These are phyloP conservation scores for Cheumatopsyche charites DNA, from an alignment of 1,140 invertebrate genomes.

Conservation along the genomic window DNA sequence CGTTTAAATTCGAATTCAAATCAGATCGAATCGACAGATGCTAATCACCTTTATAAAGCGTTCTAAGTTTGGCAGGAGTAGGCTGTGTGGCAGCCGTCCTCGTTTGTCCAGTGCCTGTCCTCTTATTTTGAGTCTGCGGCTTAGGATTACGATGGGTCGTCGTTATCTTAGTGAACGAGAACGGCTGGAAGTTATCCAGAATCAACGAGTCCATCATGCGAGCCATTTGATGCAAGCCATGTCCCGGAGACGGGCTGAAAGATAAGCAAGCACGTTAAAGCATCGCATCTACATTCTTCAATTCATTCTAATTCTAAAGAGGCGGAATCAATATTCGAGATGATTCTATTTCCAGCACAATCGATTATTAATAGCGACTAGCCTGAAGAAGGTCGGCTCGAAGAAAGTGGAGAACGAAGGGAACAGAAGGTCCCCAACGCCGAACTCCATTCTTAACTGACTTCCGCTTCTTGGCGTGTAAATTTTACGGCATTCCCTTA, in stretches of 20 bases:
- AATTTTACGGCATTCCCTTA: constrained; percentile 1
- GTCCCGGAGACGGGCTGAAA: constrained; percentile 58
- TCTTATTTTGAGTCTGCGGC: constrained; percentile 53
- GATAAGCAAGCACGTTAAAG: no score
- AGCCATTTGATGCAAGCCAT: constrained; percentile 69
- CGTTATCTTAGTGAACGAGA: constrained; percentile 67
- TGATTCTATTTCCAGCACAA: no score
- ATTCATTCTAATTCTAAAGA: no score
- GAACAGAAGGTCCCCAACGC: constrained; percentile 25
- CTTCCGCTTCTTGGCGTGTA: constrained; percentile 5
- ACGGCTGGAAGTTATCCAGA: constrained; percentile 67
- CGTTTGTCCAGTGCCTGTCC: constrained; percentile 53
- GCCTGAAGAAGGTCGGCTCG: constrained; percentile 26
- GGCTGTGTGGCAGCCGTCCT: constrained; percentile 51
- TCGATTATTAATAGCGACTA: constrained; percentile 4
- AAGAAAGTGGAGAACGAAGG: constrained; percentile 19
- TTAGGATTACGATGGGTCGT: constrained; percentile 52
- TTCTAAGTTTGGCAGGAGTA: constrained; percentile 31
- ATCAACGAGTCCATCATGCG: constrained; percentile 75
- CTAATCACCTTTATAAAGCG: constrained; percentile 33
- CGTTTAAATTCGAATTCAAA: no score
- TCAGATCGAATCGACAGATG: not conserved
- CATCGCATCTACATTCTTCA: not conserved
- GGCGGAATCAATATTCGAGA: no score
- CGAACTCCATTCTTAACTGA: constrained; percentile 1